Evolutionary conservation across 2,888 invertebrate species (phyloP).

Genomic region (Acanthococcus lagerstroemiae): DNA sequence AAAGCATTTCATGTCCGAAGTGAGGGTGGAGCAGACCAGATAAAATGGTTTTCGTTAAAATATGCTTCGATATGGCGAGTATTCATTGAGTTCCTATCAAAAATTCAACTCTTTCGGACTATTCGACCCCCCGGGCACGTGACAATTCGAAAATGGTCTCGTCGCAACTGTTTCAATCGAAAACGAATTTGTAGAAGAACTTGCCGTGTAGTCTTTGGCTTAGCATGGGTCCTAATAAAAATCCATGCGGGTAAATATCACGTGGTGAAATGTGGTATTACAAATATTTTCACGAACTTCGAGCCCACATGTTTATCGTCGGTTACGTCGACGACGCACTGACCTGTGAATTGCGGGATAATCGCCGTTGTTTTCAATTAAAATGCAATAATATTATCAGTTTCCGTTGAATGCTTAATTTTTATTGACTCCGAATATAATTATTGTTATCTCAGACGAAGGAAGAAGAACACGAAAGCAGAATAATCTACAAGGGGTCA

Average conservation of each 20-base stretch:
- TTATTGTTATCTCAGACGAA: not conserved
- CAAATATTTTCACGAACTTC: constrained; percentile 14
- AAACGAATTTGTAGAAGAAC: too few relatives aligned
- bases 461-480: not conserved
- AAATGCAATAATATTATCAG: constrained; percentile 1
- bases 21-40: too few relatives aligned
- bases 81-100: too few relatives aligned
- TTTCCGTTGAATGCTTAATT: constrained; percentile 3
- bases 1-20: too few relatives aligned
- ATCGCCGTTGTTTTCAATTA: not conserved
- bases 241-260: constrained; percentile 17
- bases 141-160: too few relatives aligned
- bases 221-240: not conserved
- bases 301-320: constrained; percentile 14
- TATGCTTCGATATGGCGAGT: too few relatives aligned
- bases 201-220: too few relatives aligned
- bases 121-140: too few relatives aligned
- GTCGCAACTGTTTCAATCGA: too few relatives aligned
- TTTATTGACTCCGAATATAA: not conserved
- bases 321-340: not conserved
- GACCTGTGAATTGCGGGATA: not conserved
- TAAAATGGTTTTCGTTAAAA: too few relatives aligned
- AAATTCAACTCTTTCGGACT: too few relatives aligned
- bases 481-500: too few relatives aligned
- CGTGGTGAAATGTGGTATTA: constrained; percentile 7